Conservation (phyloP, 2,888 invertebrate genomes). For the Oeneis ivallda region DNA sequence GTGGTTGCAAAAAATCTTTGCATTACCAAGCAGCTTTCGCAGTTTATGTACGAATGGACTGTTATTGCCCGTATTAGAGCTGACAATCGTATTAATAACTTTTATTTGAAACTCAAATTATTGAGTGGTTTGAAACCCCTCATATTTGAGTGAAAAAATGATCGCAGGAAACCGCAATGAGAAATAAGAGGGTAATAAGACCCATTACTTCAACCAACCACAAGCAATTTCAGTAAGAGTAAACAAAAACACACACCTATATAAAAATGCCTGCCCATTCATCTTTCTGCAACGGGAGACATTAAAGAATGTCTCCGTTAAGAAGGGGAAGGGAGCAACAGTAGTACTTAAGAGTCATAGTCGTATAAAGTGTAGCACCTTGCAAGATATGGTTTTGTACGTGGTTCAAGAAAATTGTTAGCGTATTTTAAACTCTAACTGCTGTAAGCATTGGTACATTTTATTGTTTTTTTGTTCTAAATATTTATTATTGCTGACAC, state of each 20-base stretch:
- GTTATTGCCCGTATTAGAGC: too few relatives aligned
- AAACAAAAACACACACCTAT: slow-evolving; percentile 76
- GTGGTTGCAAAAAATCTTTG: too few relatives aligned
- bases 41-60: too few relatives aligned
- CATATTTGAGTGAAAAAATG: slow-evolving; percentile 35
- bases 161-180: slow-evolving; percentile 69
- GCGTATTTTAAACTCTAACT: slow-evolving; percentile 45
- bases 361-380: slow-evolving; percentile 50
- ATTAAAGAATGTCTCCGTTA: slow-evolving; percentile 79
- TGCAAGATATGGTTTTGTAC: slow-evolving; percentile 22
- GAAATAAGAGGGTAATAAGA: slow-evolving; percentile 64
- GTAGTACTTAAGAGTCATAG: slow-evolving; percentile 57
- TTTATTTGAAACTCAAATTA: slow-evolving; percentile 19
- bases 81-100: too few relatives aligned
- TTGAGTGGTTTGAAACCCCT: slow-evolving; percentile 30
- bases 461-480: slow-evolving; percentile 57
- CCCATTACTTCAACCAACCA: slow-evolving; percentile 72
- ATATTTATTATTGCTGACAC: slow-evolving; percentile 66
- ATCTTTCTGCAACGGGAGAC: slow-evolving; percentile 77
- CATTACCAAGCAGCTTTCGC: too few relatives aligned
- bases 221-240: slow-evolving; percentile 68
- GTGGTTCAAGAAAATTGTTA: slow-evolving; percentile 34
- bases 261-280: slow-evolving; percentile 79
- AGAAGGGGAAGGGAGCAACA: slow-evolving; percentile 68
- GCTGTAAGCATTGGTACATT: slow-evolving; percentile 40